Base-by-base conservation (phyloP, 2,113 vertebrate genomes). In the Psammodynastes pulverulentus region DNA sequence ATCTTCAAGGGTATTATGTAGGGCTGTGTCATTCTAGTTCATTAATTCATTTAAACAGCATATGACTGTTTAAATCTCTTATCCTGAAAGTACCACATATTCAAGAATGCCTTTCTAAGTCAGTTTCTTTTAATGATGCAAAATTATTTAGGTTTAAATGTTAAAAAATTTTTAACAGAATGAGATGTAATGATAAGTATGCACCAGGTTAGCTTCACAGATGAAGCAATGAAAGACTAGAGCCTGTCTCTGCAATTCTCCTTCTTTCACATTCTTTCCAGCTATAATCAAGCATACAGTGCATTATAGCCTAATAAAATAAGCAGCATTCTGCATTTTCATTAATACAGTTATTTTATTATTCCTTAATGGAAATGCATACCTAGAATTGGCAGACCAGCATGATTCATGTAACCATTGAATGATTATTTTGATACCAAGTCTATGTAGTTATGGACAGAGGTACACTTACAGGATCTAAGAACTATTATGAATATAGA, bases 1-100 rank as follows among this genome's bases (percentile, higher is more conserved):
- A 94, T 92, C 93, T 94, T 86, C 88, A 94, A 62, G 87, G 96
- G 95, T 92, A 1, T 94, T 94, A 85, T 6, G 0, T 43, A 92
- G 58, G 26, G 86, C 92, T 88, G 93, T 93, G 29, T n/a, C 84
- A 86, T 91, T 91, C 89, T 94, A 88, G 91, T 87, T 5, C 91
- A 49, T 24, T 84, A 67, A 90, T 17, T 88, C 8, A 43, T 53
- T 62, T 43, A 51, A 52, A 53, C n/a, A 49, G 43, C 86, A 51
- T 34, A 91, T 15, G 86, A 34, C 48, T 79, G 48, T 43, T 88
- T 79, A 79, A 46, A 43, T 79, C 23, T 17, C 49, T 17, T 26
- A 53, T 43, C 49, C 62, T 9, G 7, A 23, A 62, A 49, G 23
- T 91, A 49, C 9, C 34, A 34, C 39, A 54, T 24, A 86, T 49